These are phyloP conservation scores for Corythornis madagascariensis DNA, from an alignment of 2,113 vertebrate species.

Conservation along the genomic window DNA sequence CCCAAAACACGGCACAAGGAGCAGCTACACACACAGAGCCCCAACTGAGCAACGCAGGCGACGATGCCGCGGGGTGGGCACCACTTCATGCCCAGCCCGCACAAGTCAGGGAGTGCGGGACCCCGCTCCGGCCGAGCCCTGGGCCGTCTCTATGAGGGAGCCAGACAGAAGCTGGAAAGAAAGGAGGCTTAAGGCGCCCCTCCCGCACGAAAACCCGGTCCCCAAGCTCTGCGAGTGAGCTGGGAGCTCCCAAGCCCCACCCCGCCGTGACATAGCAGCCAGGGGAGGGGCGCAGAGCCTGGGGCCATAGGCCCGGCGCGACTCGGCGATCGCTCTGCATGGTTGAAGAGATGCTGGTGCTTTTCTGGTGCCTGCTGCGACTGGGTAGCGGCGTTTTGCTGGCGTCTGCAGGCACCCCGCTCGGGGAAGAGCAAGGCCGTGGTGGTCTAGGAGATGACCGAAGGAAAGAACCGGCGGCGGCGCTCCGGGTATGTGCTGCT, in stretches of 20 bases:
- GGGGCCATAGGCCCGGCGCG: rapidly evolving
- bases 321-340: rapidly evolving
- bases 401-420: neutral
- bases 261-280: neutral
- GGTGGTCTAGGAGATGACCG: neutral
- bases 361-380: neutral
- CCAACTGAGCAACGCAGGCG: rapidly evolving
- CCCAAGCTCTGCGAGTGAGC: rapidly evolving
- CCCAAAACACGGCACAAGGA: rapidly evolving
- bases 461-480: neutral
- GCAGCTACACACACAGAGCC: rapidly evolving
- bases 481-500: constrained; percentile 16
- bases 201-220: rapidly evolving
- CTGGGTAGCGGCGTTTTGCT: neutral
- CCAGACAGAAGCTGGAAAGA: rapidly evolving
- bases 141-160: rapidly evolving
- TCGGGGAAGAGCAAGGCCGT: neutral
- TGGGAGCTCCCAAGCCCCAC: neutral
- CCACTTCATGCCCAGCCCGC: neutral
- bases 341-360: neutral
- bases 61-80: rapidly evolving
- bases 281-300: neutral
- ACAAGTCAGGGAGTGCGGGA: neutral
- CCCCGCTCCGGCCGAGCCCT: neutral
- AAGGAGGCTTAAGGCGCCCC: rapidly evolving